Base-by-base conservation (phyloP, 2,888 invertebrate genomes). In the Cheilosia soror region DNA sequence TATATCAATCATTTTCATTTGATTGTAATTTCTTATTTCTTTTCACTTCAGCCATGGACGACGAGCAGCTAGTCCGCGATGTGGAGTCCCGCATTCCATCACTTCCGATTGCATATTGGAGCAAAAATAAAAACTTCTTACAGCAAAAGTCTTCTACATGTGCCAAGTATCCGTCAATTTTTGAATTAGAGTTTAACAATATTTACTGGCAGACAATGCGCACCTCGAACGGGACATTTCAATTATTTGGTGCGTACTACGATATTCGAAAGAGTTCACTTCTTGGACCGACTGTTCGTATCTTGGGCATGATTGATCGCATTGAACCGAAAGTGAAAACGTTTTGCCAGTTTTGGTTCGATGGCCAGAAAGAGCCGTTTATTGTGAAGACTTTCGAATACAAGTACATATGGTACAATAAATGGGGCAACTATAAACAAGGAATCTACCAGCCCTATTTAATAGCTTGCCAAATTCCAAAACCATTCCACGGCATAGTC, bases 401-500 rank as follows among this genome's bases (percentile, higher is more conserved):
- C 93, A 97, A 97, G 91, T 98, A 98, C 92, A 96, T 98, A 88
- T 98, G 98, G 98, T 96, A 97, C 92, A 95, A 95, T 89, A 97
- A 97, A 92, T 98, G 98, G 98, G 98, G 98, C 79, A 98, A 98
- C 93, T 97, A 97, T 93, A 96, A 96, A 90, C 96, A 97, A 92
- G 96, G 96, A 68, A 96, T 97, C 87, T 96, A 97, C 91, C 98
- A 98, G 93, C 98, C 98, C 0, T 98, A 97, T 91, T 93, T 98
- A 88, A 95, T 97, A 87, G 97, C 97, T 25, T 98, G 98, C 92
- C 96, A 96, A 90, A 94, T 98, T 88, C 98, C 98, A 0, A 94
- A 94, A 86, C 94, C 94, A 20, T 96, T 96, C 91, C 94, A 94
- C 69, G 93, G 95, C 78, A 94, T 95, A 15, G 94, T 95, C 20